Base-by-base conservation (phyloP, 2,888 invertebrate species). In the Synanthedon tipuliformis region DNA sequence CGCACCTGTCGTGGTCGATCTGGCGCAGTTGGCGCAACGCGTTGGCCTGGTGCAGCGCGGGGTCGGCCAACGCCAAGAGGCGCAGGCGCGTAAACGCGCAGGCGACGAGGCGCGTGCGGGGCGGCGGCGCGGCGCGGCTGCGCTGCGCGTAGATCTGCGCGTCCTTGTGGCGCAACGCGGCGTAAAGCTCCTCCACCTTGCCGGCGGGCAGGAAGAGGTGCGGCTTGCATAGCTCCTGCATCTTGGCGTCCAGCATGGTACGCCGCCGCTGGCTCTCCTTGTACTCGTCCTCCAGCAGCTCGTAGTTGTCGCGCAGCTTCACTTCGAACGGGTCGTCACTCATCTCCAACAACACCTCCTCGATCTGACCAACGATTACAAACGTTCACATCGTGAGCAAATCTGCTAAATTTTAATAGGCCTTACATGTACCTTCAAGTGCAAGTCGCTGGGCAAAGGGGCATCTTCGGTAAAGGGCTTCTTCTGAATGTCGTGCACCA, bases 261-360 rank as follows among this genome's bases (percentile, higher is more conserved):
- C 94, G 91, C 16, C 99, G 89, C 71, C 97, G 97, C 65, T 96
- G 89, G 69, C 95, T 95, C 75, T 99, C 99, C 64, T 94, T 93
- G 68, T 96, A 96, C 75, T 99, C 99, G 68, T 99, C 99, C 68
- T 96, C 96, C 50, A 98, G 77, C 0, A 99, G 87, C 71, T 98
- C 98, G 75, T 96, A 98, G 76, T 98, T 99, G 65, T 98, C 97
- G 0, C 98, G 91, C 7, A 99, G 86, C 69, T 95, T 96, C 3
- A 98, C 97, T 84, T 99, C 99, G 72, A 99, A 99, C 0, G 98
- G 98, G 89, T 99, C 99, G 72, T 99, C 99, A 60, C 94, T 94
- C 83, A 99, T 92, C 85, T 98, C 97, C 63, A 99, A 91, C 2
- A 94, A 76, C 68, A 97, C 93, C 68, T 95, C 94, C 81, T 96